These are phyloP conservation scores for Lepidurus packardi DNA, from an alignment of 1,140 invertebrate genomes.

Conservation along the genomic window DNA sequence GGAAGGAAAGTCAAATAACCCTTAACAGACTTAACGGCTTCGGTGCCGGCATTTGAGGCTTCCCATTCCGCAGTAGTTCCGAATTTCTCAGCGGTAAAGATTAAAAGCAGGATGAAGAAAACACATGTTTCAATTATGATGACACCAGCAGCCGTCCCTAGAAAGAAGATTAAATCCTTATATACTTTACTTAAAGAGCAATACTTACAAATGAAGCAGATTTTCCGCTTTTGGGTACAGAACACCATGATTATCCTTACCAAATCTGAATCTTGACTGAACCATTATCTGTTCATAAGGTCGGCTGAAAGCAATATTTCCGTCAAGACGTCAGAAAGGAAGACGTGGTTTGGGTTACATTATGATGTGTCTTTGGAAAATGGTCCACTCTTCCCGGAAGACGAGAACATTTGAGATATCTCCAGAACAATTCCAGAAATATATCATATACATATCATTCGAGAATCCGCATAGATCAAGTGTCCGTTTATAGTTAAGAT, in stretches of 20 bases:
- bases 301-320: neutral
- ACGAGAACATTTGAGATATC: no score
- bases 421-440: no score
- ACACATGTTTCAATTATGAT: neutral
- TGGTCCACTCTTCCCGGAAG: no score
- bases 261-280: neutral
- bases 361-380: no score
- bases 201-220: neutral
- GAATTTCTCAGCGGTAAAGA: neutral
- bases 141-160: neutral
- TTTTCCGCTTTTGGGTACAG: neutral
- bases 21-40: neutral
- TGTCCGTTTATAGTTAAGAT: no score
- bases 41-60: neutral
- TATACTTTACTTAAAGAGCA: neutral
- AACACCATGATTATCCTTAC: neutral
- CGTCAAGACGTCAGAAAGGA: neutral
- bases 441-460: no score
- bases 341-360: neutral
- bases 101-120: neutral
- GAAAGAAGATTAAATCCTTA: neutral
- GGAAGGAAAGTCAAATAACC: conserved; percentile 2
- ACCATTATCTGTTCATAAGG: neutral
- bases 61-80: neutral
- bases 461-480: no score